Conservation (phyloP, 1,140 invertebrate genomes). For the Nephila pilipes region DNA sequence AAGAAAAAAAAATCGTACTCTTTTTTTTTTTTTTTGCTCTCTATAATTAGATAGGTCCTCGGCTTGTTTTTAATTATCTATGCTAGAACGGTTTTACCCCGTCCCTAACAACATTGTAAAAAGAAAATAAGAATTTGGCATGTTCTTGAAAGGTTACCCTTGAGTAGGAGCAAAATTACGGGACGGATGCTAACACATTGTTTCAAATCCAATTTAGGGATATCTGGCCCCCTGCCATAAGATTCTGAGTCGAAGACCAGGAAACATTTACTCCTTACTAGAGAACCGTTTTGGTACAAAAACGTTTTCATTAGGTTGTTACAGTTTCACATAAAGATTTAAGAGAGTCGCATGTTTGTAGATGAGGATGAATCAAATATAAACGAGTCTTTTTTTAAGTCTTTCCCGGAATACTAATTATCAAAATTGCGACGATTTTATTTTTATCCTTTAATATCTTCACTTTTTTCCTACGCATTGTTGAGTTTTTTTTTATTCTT, state of each 20-base stretch:
- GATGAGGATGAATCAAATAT: no score
- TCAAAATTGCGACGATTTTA: no score
- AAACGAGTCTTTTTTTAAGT: no score
- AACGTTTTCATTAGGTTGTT: neutral
- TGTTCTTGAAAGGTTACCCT: constrained; percentile 2
- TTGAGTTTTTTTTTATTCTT: no score
- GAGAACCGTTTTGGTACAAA: neutral
- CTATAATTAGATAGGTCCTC: neutral
- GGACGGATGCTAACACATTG: neutral
- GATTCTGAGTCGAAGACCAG: neutral
- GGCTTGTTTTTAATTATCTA: neutral
- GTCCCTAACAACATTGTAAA: neutral
- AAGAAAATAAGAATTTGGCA: neutral
- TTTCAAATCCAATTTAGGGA: constrained; percentile 8
- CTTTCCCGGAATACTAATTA: no score
- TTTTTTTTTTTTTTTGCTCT: neutral
- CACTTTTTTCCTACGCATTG: no score
- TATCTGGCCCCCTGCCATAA: neutral
- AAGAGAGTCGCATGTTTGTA: no score
- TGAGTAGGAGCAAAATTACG: neutral
- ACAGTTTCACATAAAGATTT: neutral
- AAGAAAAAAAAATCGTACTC: no score
- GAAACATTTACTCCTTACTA: neutral
- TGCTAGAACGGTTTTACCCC: neutral
- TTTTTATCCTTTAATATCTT: no score